phyloP scores from a whole-genome alignment of 2,888 invertebrate species.

The Drosophila eohydei region DNA sequence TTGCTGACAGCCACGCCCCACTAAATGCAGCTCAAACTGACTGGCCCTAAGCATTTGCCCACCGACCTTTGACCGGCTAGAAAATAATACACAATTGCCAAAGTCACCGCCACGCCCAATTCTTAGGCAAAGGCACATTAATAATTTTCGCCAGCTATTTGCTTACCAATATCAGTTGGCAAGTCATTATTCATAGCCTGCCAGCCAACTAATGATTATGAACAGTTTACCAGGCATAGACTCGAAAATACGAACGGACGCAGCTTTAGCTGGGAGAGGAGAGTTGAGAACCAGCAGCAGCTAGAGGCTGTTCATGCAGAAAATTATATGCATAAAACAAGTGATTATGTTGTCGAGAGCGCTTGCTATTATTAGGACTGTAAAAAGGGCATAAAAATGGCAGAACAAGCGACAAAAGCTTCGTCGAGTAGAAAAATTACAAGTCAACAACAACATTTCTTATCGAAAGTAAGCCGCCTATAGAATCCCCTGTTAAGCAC shows the following conservation, averaged over 20 bases:
- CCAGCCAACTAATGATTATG: constrained; percentile 73
- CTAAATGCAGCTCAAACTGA: constrained; percentile 11
- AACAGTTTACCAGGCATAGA: constrained; percentile 54
- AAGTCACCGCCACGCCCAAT: not conserved
- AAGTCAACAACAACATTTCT: constrained; percentile 27
- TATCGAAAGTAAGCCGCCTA: not conserved
- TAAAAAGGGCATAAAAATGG: constrained; percentile 58
- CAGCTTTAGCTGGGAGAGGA: not conserved
- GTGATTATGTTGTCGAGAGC: constrained; percentile 75
- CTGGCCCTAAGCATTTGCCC: constrained; percentile 16
- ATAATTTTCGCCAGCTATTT: constrained; percentile 71
- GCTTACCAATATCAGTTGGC: constrained; percentile 72
- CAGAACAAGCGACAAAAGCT: constrained; percentile 50
- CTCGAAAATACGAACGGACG: constrained; percentile 13
- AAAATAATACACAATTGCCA: constrained; percentile 13
- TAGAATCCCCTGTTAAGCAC: constrained; percentile 1
- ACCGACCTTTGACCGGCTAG: constrained; percentile 28
- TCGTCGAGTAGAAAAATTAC: constrained; percentile 40
- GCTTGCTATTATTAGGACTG: constrained; percentile 66
- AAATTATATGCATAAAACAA: constrained; percentile 79
- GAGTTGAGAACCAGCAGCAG: not conserved
- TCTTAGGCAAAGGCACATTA: constrained; percentile 42
- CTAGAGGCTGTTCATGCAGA: constrained; percentile 71
- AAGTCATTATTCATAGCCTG: constrained; percentile 74
- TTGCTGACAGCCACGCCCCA: constrained; percentile 8